Evolutionary conservation across 2,888 invertebrate species (phyloP).

Genomic region (Erebia aethiops): DNA sequence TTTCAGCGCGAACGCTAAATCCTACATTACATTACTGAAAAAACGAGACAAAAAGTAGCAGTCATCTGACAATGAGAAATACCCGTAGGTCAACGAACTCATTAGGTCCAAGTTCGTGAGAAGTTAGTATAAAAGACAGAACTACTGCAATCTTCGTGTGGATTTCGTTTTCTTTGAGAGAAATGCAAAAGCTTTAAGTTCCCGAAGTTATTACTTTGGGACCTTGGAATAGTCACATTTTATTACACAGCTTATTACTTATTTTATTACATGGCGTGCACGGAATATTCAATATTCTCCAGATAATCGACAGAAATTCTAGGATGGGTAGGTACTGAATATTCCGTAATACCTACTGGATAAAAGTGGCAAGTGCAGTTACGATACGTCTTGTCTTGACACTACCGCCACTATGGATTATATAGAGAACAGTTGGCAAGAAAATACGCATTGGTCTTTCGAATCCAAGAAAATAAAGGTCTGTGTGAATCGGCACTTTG

Average conservation of each 20-base stretch:
- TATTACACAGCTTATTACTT: neutral
- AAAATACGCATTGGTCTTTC: too few relatives aligned
- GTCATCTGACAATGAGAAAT: neutral
- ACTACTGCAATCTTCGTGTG: neutral
- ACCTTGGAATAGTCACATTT: neutral
- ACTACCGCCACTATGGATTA: too few relatives aligned
- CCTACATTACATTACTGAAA: neutral
- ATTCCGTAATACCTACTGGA: neutral
- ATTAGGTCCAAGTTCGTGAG: conserved; percentile 15
- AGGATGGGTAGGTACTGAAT: neutral
- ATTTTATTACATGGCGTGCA: neutral
- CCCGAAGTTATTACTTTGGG: conserved; percentile 5
- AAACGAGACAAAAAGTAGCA: neutral
- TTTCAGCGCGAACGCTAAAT: too few relatives aligned
- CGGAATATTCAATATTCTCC: neutral
- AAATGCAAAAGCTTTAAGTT: conserved; percentile 18
- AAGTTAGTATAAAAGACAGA: conserved; percentile 12
- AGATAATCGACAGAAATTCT: neutral
- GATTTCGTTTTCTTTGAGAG: conserved; percentile 8
- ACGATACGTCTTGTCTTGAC: too few relatives aligned
- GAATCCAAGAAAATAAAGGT: too few relatives aligned
- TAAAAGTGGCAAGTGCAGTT: too few relatives aligned
- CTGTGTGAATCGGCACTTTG: too few relatives aligned
- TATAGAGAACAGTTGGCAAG: too few relatives aligned
- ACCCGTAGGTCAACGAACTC: neutral